Evolutionary conservation across 2,797 vertebrate genomes (phyloP).

Genomic region (Syngnathus rostellatus): DNA sequence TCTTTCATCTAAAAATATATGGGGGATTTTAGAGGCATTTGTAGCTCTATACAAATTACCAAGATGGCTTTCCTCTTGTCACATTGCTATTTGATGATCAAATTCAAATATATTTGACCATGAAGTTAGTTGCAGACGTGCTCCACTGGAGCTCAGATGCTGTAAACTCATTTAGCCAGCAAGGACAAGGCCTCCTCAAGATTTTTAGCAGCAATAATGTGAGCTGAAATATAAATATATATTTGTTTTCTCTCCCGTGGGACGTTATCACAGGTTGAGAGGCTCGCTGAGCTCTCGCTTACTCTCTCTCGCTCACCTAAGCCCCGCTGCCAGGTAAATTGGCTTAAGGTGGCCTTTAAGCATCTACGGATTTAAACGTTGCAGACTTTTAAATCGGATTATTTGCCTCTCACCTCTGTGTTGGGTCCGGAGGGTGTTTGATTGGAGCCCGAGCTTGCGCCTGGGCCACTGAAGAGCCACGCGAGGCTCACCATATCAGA

Average conservation of each 20-base stretch:
- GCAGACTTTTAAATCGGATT: conserved; percentile 68
- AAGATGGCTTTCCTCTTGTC: too few relatives aligned
- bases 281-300: conserved; percentile 50
- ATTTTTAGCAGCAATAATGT: conserved; percentile 35
- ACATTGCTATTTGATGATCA: too few relatives aligned
- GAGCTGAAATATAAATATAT: conserved; percentile 33
- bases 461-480: conserved; percentile 22
- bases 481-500: conserved; percentile 32
- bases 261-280: conserved; percentile 36
- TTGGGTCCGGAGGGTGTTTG: conserved; percentile 53
- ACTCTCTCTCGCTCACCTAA: conserved; percentile 53
- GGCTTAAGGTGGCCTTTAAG: conserved; percentile 71
- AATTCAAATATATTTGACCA: too few relatives aligned
- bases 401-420: conserved; percentile 61
- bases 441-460: conserved; percentile 43
- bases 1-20: background rate
- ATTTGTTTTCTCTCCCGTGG: conserved; percentile 30
- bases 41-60: too few relatives aligned
- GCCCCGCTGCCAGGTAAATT: conserved; percentile 69
- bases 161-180: conserved; percentile 24
- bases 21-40: too few relatives aligned
- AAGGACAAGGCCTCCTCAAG: conserved; percentile 32
- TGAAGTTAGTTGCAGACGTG: conserved; percentile 7
- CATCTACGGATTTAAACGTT: conserved; percentile 63
- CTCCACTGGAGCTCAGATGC: conserved; percentile 20